Evolutionary conservation across 2,888 invertebrate genomes (phyloP).

Genomic region (Tethea ocularis): DNA sequence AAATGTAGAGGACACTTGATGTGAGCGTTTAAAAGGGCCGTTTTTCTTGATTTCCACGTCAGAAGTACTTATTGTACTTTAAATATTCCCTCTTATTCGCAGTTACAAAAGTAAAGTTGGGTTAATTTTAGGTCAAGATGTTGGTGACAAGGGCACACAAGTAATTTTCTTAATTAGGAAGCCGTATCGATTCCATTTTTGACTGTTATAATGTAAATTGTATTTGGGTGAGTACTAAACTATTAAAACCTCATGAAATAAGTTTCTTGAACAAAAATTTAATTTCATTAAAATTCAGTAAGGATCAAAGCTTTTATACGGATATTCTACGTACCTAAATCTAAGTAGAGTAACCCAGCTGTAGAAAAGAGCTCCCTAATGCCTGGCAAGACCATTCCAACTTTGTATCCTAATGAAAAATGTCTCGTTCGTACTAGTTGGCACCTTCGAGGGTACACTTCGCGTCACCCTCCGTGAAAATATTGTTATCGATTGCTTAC

Average conservation of each 20-base stretch:
- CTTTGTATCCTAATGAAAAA: constrained; percentile 52
- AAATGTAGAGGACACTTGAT: constrained; percentile 53
- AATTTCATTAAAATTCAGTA: too few species aligned
- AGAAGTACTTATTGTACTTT: constrained; percentile 6
- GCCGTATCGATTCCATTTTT: too few species aligned
- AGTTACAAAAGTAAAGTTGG: constrained; percentile 8
- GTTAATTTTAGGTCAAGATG: constrained; percentile 11
- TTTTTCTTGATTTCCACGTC: constrained; percentile 49
- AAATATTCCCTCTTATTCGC: background rate
- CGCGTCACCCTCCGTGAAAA: constrained; percentile 45
- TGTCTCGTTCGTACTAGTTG: constrained; percentile 30
- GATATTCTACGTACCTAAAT: background rate
- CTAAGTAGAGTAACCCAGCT: constrained; percentile 1
- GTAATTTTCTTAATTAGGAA: background rate
- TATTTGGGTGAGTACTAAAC: too few species aligned
- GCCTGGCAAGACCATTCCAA: constrained; percentile 24
- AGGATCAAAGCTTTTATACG: too few species aligned
- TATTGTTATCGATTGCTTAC: constrained; percentile 61
- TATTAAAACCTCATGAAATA: too few species aligned
- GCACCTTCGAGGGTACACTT: constrained; percentile 18
- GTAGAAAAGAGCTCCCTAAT: constrained; percentile 12
- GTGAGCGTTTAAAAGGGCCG: constrained; percentile 49
- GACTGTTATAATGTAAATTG: too few species aligned
- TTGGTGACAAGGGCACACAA: background rate
- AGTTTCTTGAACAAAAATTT: too few species aligned